Base-by-base conservation (phyloP, 1,140 invertebrate genomes). In the Scaptodrosophila lebanonensis region DNA sequence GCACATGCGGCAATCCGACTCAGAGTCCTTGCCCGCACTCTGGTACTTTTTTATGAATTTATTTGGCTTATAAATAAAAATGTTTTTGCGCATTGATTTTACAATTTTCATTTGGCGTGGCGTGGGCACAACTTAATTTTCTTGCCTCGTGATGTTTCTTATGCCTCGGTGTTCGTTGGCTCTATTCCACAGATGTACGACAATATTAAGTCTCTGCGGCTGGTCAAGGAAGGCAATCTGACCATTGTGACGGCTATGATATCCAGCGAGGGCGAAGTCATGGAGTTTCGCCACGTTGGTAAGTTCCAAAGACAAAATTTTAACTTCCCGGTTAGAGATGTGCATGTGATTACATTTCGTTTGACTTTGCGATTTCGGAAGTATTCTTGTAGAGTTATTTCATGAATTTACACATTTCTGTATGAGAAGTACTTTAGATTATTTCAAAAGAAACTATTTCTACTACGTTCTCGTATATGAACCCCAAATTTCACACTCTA, bases 111-210 rank as follows among this genome's bases (percentile, higher is more conserved):
- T 76, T 66, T 51, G 13, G 33, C 58, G n/a, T n/a, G n/a, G n/a
- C n/a, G n/a, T 22, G 4, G 4, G 9, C 40, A 25, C 12, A 25
- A 43, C 15, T 18, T 35, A 18, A 20, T 33, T 18, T 35, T 35
- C 12, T 35, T 3, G 3, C 9, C 3, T 20, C 7, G 8, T 22
- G n/a, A n/a, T n/a, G 5, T n/a, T 16, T 42, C 7, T 22, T 4
- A 39, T 51, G 7, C 4, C n/a, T 52, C 16, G 11, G n/a, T n/a
- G n/a, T n/a, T n/a, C n/a, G n/a, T n/a, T n/a, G n/a, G n/a, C n/a
- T n/a, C n/a, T n/a, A n/a, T 63, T 39, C 25, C 88, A 25, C 77
- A 91, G 92, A 97, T 97, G 94, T 97, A 95, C 88, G 95, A 97
- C 84, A 97, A 97, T 84, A 92, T 97, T 8, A 91, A 92, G 67